Base-by-base conservation (phyloP, 2,888 invertebrate species). In the Lasius fuliginosus region DNA sequence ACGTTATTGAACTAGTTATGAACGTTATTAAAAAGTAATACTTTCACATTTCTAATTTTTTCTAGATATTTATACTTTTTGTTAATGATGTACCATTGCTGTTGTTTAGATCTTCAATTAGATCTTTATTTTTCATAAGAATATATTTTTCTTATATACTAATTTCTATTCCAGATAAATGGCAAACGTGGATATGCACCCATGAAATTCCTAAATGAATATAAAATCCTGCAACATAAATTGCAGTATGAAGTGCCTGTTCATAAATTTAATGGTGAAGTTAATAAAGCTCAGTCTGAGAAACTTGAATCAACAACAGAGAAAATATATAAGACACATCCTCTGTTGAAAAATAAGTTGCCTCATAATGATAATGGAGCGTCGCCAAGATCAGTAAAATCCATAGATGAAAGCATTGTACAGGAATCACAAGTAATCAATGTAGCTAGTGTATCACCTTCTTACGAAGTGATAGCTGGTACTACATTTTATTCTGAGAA, bases 161-260 rank as follows among this genome's bases (percentile, higher is more conserved):
- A 18, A 84, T 76, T 46, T 74, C 33, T 87, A 91, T 79, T 71
- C 1, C 69, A 95, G 95, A 96, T 97, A 67, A 95, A 96, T 87
- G 97, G 97, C 46, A 96, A 96, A 92, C 94, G 96, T 84, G 98
- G 98, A 36, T 98, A 97, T 94, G 96, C 96, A 0, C 97, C 96
- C 36, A 95, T 95, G 76, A 92, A 91, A 0, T 96, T 96, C 90
- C 93, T 98, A 73, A 95, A 95, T 91, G 98, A 98, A 95, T 92
- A 92, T 6, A 96, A 96, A 94, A 91, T 97, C 65, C 84, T 96
- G 6, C 87, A 96, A 84, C 92, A 23, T 64, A 12, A 69, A 53
- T 82, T 85, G 62, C 12, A 33, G 1, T 27, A 85, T 40, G 86
- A 87, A 88, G 87, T 85, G 18, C 71, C 88, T 62, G 67, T 76